Conservation (phyloP, 1,140 invertebrate genomes). For the Zaprionus ghesquierei region DNA sequence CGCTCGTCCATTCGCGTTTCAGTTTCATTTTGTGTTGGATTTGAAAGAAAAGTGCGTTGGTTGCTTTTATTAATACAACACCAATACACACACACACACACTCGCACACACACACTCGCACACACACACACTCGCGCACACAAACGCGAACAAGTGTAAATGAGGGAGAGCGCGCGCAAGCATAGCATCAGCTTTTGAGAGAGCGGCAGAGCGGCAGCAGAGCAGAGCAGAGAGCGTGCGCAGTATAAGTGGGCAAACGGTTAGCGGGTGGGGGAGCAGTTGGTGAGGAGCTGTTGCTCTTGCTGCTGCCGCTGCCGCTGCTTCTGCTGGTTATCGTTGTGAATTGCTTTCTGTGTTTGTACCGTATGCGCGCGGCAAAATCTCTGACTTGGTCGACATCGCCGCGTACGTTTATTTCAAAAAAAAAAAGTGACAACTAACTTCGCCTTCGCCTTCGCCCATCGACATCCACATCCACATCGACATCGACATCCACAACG, state of each 20-base stretch:
- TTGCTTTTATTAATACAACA: conserved; percentile 78
- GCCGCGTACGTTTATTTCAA: conserved; percentile 50
- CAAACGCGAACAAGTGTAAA: conserved; percentile 53
- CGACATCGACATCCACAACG: conserved; percentile 17
- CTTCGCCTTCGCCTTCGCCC: conserved; percentile 24
- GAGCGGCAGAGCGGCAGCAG: conserved; percentile 10
- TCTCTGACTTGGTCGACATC: conserved; percentile 23
- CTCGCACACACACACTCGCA: conserved; percentile 10
- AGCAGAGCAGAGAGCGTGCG: conserved; percentile 46
- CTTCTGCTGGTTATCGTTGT: conserved; percentile 38
- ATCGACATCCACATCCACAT: conserved; percentile 18
- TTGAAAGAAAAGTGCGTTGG: conserved; percentile 75
- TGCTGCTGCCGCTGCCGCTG: conserved; percentile 65
- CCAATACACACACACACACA: conserved; percentile 33
- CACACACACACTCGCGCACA: conserved; percentile 9
- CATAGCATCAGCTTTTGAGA: conserved; percentile 46
- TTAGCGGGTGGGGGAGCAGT: conserved; percentile 13
- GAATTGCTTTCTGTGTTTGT: conserved; percentile 49
- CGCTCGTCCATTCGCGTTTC: conserved; percentile 39
- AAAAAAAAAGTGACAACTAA: conserved; percentile 53
- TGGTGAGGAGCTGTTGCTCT: conserved; percentile 61
- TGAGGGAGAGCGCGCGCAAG: conserved; percentile 29
- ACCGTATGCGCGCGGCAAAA: conserved; percentile 66
- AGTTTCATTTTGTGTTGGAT: conserved; percentile 64
- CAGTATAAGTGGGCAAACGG: conserved; percentile 16